Evolutionary conservation across 2,888 invertebrate species (phyloP).

Genomic region (Noctua pronuba): DNA sequence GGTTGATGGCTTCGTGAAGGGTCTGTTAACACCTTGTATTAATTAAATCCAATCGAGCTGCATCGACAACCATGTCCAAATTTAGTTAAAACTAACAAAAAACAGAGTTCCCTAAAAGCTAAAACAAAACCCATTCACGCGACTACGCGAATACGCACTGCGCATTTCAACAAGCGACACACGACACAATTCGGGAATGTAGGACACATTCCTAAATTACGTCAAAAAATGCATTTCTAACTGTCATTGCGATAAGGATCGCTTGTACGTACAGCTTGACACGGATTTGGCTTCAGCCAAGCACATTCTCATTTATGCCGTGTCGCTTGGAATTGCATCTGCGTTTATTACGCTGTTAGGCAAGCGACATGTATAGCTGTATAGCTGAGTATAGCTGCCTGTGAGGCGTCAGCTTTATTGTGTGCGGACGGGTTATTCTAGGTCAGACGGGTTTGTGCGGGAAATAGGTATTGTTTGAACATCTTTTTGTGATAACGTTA

Average conservation of each 20-base stretch:
- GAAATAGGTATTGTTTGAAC: slow-evolving; percentile 1
- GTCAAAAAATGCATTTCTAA: slow-evolving; percentile 51
- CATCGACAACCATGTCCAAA: neutral
- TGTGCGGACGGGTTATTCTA: slow-evolving; percentile 9
- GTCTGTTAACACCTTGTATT: too few species aligned
- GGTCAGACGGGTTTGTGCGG: slow-evolving; percentile 15
- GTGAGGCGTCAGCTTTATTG: slow-evolving; percentile 30
- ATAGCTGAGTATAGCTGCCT: neutral
- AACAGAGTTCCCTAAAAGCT: neutral
- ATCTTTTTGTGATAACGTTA: neutral
- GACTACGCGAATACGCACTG: slow-evolving; percentile 28
- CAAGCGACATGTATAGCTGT: slow-evolving; percentile 19
- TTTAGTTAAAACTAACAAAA: neutral
- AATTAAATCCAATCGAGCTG: neutral
- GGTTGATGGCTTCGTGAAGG: too few species aligned
- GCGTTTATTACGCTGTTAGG: slow-evolving; percentile 58
- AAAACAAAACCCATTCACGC: neutral
- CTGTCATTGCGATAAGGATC: slow-evolving; percentile 53
- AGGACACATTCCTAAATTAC: slow-evolving; percentile 25
- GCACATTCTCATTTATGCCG: slow-evolving; percentile 49
- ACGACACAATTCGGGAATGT: neutral
- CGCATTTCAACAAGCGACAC: slow-evolving; percentile 19
- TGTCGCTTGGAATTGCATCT: slow-evolving; percentile 59
- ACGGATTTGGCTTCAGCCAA: slow-evolving; percentile 45
- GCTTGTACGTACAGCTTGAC: slow-evolving; percentile 41